Evolutionary conservation across 2,113 vertebrate genomes (phyloP).

Genomic region (Bubo bubo): DNA sequence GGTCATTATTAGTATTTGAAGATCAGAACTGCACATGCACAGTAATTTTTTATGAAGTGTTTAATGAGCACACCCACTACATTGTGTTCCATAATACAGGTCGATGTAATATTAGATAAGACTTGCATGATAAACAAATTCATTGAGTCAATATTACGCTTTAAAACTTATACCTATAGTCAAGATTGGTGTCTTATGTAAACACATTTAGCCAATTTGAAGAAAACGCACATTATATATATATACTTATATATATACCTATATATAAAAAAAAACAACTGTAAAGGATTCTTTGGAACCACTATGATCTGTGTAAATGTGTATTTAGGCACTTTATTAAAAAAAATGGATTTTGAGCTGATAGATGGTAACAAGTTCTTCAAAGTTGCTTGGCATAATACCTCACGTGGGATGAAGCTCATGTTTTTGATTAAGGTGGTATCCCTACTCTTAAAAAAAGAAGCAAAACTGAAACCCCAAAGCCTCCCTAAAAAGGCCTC

Average conservation of each 20-base stretch:
- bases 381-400: slow-evolving; percentile 73
- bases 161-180: slow-evolving; percentile 74
- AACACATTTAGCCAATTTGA: slow-evolving; percentile 73
- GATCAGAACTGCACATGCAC: slow-evolving; percentile 75
- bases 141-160: slow-evolving; percentile 65
- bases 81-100: slow-evolving; percentile 71
- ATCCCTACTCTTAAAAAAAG: slow-evolving; percentile 5
- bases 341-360: slow-evolving; percentile 78
- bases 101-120: slow-evolving; percentile 73
- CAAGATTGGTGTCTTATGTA: slow-evolving; percentile 76
- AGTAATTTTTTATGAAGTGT: slow-evolving; percentile 73
- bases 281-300: slow-evolving; percentile 77
- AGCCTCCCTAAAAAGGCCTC: slow-evolving; percentile 9
- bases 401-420: slow-evolving; percentile 54
- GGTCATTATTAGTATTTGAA: slow-evolving; percentile 72
- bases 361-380: slow-evolving; percentile 74
- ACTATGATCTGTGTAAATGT: slow-evolving; percentile 77
- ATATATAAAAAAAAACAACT: slow-evolving; percentile 71
- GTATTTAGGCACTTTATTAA: slow-evolving; percentile 81
- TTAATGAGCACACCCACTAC: slow-evolving; percentile 69
- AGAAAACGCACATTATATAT: slow-evolving; percentile 68
- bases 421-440: slow-evolving; percentile 55
- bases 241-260: slow-evolving; percentile 51
- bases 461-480: neutral
- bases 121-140: slow-evolving; percentile 77